Evolutionary conservation across 2,797 vertebrate species (phyloP).

Genomic region (Chloroceryle amazona): DNA sequence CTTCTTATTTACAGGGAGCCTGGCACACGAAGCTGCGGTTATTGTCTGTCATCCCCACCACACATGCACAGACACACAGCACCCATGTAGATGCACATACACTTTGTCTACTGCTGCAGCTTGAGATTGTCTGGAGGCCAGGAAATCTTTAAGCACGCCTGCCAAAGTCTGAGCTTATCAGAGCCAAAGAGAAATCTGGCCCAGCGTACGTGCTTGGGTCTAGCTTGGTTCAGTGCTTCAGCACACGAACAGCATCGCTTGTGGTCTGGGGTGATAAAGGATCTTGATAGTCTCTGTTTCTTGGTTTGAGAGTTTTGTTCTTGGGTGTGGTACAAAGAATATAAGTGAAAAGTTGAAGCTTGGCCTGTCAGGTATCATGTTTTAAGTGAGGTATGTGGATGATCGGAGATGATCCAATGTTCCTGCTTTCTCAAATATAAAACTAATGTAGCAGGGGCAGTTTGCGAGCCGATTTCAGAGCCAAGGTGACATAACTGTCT

Average conservation of each 20-base stretch:
- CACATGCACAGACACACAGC: neutral
- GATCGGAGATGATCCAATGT: neutral
- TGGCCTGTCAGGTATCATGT: neutral
- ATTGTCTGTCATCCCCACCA: conserved; percentile 11
- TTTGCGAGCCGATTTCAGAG: neutral
- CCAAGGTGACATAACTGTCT: neutral
- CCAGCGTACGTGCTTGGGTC: neutral
- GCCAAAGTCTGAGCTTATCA: conserved; percentile 15
- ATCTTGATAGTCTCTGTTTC: neutral
- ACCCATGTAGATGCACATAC: neutral
- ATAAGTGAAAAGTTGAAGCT: neutral
- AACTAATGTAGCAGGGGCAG: neutral
- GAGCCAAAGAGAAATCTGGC: conserved; percentile 27
- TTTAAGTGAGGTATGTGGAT: neutral
- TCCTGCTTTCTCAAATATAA: neutral
- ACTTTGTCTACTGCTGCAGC: conserved; percentile 21
- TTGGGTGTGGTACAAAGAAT: neutral
- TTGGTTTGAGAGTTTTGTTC: neutral
- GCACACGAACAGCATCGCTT: neutral
- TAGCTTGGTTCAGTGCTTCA: neutral
- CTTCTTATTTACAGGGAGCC: conserved; percentile 9
- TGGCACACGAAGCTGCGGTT: conserved; percentile 17
- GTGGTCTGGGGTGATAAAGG: neutral
- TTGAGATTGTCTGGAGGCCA: neutral
- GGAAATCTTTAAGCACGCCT: neutral